Base-by-base conservation (phyloP, 30 jellyfish, hydroid and myxozoan genomes). In the Nemopilema nomurai region DNA sequence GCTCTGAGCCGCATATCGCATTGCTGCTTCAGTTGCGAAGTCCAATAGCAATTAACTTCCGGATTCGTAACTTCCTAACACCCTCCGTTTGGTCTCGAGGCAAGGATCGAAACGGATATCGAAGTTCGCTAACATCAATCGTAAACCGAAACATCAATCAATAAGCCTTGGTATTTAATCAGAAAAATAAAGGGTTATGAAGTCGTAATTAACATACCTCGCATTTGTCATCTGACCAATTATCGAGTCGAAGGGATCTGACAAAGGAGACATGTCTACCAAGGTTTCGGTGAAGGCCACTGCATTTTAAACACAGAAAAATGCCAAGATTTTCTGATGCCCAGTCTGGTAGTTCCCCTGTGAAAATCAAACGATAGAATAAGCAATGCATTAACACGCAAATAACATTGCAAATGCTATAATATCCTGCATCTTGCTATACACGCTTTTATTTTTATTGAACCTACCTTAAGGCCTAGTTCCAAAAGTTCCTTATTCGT, bases 331-430 rank as follows among this genome's bases (percentile, higher is more conserved):
- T 86, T 28, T 77, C 77, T 1, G 98, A 86, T 6, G 92, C 91
- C 90, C 90, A 91, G 69, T 91, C 96, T 73, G 96, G 96, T 1
- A 81, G 90, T 13, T 90, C 90, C 25, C 79, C 95, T 87, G 62
- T n/a, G n/a, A n/a, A n/a, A n/a, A n/a, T n/a, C n/a, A n/a, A n/a
- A n/a, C n/a, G n/a, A n/a, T n/a, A n/a, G n/a, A n/a, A n/a, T n/a
- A n/a, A n/a, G n/a, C n/a, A n/a, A n/a, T n/a, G n/a, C n/a, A n/a
- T n/a, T n/a, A n/a, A n/a, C n/a, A n/a, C n/a, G n/a, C n/a, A n/a
- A n/a, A n/a, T n/a, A n/a, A n/a, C n/a, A n/a, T n/a, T n/a, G n/a
- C n/a, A n/a, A n/a, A n/a, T n/a, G n/a, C n/a, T n/a, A n/a, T n/a
- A n/a, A n/a, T n/a, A n/a, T n/a, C n/a, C n/a, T n/a, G n/a, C n/a